Evolutionary conservation across 1,140 invertebrate species (phyloP), one percentile per base, ranked within the genome.

Genomic region (Drosophila tsacasi): DNA sequence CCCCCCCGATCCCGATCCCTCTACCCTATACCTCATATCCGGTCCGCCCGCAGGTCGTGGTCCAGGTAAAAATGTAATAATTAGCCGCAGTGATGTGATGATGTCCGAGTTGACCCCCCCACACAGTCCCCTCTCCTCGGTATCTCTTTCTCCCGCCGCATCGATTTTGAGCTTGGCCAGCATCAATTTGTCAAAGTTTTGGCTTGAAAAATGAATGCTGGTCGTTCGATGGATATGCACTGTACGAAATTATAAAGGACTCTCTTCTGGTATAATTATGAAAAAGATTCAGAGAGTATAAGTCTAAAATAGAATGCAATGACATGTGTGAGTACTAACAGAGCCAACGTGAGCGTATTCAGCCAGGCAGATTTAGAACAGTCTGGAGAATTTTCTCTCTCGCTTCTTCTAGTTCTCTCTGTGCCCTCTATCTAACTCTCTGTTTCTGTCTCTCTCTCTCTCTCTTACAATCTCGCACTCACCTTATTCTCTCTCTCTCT

Each of bases 181-280:
- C 67, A 66, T 72, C 76, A 83, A 84, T 83, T 80, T 84, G 81
- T 83, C 81, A 84, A 83, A 83, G 76, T 76, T 76, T 83, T 75
- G 52, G 61, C 50, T 69, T 66, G 50, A 75, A 80, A 72, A 73
- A 73, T 73, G 66, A 73, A 73, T 73, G 69, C 69, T 73, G 66
- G 68, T 69, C 32, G 68, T 15, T 44, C 32, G 25, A 57, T 60
- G 66, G 37, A 25, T 54, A 9, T 54, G 47, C 40, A 69, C 47
- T 54, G 9, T 3, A 10, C 37, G 8, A 66, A 69, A 30, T 44
- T 8, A 7, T 23, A 17, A 1, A 15, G 12, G 5, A 21, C 1
- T 32, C 1, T 32, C 10, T 7, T 19, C 1, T 15, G 5, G 10
- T 7, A 23, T n/a, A 35, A 7, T 9, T 17, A 15, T 9, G 4